These are phyloP conservation scores for Saturnia japonica DNA, from an alignment of 2,888 invertebrate genomes.

Conservation along the genomic window DNA sequence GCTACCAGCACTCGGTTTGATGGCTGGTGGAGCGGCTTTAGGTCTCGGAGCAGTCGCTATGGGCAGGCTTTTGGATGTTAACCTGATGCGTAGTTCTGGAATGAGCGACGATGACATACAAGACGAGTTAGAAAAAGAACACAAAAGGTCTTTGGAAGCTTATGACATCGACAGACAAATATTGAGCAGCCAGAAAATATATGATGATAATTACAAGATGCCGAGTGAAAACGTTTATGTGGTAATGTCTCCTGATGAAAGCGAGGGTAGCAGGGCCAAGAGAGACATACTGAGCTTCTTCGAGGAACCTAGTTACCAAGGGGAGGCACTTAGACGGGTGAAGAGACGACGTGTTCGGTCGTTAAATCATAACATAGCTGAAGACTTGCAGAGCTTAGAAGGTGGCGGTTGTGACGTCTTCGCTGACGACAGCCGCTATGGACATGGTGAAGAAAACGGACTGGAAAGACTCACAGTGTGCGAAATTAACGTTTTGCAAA, in stretches of 20 bases:
- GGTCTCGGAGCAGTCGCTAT: conserved; percentile 91
- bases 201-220: conserved; percentile 79
- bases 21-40: conserved; percentile 91
- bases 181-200: conserved; percentile 67
- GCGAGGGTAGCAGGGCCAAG: conserved; percentile 57
- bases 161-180: conserved; percentile 73
- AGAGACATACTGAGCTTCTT: conserved; percentile 56
- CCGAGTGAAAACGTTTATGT: conserved; percentile 79
- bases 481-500: conserved; percentile 89
- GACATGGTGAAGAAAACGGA: conserved; percentile 79
- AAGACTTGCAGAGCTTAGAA: conserved; percentile 68
- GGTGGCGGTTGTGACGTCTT: conserved; percentile 47
- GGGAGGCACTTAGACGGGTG: conserved; percentile 47
- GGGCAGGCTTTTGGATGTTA: conserved; percentile 86
- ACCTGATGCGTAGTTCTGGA: conserved; percentile 82
- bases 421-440: conserved; percentile 69
- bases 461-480: conserved; percentile 90
- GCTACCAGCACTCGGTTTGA: conserved; percentile 88
- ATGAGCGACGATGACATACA: conserved; percentile 62
- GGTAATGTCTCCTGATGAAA: conserved; percentile 73
- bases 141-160: conserved; percentile 78
- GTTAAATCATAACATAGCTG: conserved; percentile 65
- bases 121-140: conserved; percentile 77
- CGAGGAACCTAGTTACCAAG: conserved; percentile 51
- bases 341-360: conserved; percentile 59